Evolutionary conservation across 2,113 vertebrate genomes (phyloP), one percentile per base, ranked within the genome.

Genomic region (Solea senegalensis): DNA sequence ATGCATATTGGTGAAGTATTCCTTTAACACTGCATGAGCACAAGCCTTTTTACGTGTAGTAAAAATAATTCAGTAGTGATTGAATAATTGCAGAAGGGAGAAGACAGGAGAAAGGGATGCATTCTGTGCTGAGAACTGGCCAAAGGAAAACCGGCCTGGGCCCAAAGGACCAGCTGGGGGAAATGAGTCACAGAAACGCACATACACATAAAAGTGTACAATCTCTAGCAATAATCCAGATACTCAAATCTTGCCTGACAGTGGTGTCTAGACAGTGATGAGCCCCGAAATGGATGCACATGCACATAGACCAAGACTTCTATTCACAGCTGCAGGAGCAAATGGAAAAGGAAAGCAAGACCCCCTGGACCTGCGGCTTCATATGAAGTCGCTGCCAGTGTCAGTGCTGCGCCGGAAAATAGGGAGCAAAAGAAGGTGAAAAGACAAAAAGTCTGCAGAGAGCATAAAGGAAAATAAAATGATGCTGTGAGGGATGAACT

Each of bases 131-230:
- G 53, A 65, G 65, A 78, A 54, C 45, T 14, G 14, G 77, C 77
- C 72, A 68, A 70, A 80, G 64, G 78, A 80, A 81, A 77, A 34
- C 41, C 55, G 16, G 72, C 57, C 74, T 61, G 79, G 80, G 68
- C 69, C 77, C 73, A 65, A 71, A 88, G 79, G 79, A 87, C 57
- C 86, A 87, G 77, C 80, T 85, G 85, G 81, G 43, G 73, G 74
- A 83, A 81, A 80, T 2, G 85, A 89, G 64, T 86, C 85, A 88
- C 62, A 50, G 21, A 0, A 40, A 27, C 21, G 27, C 41, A 75
- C 44, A 26, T 3, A 16, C 26, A 26, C 12, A 65, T 9, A 26
- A 13, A 54, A 57, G 51, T 44, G n/a, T 46, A 74, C 8, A 11
- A 13, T 55, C 54, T 54, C 28, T 53, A 1, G 3, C 69, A 72